Conservation (phyloP, 1,140 invertebrate species). For the Papilio machaon region DNA sequence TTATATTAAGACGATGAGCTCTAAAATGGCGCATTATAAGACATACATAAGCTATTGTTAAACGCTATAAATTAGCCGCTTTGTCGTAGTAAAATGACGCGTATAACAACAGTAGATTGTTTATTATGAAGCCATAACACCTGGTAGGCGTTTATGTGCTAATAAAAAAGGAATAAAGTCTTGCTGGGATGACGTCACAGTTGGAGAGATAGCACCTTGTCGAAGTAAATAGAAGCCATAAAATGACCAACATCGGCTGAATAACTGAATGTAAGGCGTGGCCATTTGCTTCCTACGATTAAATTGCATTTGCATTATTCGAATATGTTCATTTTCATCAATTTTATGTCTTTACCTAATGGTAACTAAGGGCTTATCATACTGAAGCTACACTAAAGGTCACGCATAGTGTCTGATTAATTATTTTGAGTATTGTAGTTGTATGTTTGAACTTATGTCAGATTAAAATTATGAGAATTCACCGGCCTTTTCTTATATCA, state of each 20-base stretch:
- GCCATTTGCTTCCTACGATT: background rate
- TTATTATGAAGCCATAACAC: constrained; percentile 27
- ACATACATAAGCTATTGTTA: background rate
- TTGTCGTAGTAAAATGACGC: constrained; percentile 2
- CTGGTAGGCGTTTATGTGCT: constrained; percentile 31
- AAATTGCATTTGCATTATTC: background rate
- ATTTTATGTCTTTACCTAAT: background rate
- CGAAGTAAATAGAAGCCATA: constrained; percentile 24
- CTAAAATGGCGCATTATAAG: background rate
- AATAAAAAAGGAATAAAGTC: constrained; percentile 32
- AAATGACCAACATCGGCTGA: constrained; percentile 17
- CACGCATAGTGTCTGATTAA: too few relatives aligned
- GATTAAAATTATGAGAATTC: too few relatives aligned
- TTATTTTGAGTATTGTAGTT: too few relatives aligned
- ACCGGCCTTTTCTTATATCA: too few relatives aligned
- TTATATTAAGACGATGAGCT: background rate
- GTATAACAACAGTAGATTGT: constrained; percentile 18
- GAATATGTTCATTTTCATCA: background rate
- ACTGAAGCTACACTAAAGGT: too few relatives aligned
- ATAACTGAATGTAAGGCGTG: constrained; percentile 13
- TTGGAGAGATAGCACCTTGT: constrained; percentile 22
- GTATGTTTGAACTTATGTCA: too few relatives aligned
- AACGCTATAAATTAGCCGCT: background rate
- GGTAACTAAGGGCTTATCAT: too few relatives aligned
- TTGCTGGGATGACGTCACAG: constrained; percentile 5